phyloP scores from a whole-genome alignment of 2,113 vertebrate species.

The Chionodraco myersi region DNA sequence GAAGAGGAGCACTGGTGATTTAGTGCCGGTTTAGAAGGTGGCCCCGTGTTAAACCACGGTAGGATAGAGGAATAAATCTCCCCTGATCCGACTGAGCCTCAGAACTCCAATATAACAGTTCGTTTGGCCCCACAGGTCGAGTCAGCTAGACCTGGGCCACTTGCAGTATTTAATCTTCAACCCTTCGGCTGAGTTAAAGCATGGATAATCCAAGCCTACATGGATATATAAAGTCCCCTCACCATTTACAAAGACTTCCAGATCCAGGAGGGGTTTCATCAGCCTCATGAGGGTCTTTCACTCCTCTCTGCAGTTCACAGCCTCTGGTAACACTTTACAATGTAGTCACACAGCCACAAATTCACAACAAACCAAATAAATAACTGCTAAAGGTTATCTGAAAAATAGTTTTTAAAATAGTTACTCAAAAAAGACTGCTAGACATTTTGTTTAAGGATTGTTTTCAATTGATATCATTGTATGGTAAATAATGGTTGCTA shows the following conservation, averaged over 20 bases:
- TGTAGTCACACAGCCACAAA: not conserved
- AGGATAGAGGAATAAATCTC: slow-evolving; percentile 79
- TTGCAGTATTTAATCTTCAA: slow-evolving; percentile 69
- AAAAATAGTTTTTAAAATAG: not conserved
- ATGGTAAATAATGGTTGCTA: not conserved
- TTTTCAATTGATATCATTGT: not conserved
- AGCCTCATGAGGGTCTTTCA: not conserved
- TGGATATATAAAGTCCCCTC: slow-evolving; percentile 18
- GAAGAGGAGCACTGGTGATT: slow-evolving; percentile 69
- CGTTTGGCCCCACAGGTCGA: slow-evolving; percentile 68
- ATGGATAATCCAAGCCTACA: slow-evolving; percentile 45
- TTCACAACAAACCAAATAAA: not conserved
- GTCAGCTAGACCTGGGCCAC: slow-evolving; percentile 51
- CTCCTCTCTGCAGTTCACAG: not conserved
- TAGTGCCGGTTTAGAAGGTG: slow-evolving; percentile 76
- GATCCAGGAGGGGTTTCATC: slow-evolving; percentile 8
- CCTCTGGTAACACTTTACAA: not conserved
- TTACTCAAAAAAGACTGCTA: not conserved
- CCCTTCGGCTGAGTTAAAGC: slow-evolving; percentile 52
- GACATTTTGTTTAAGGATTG: not conserved
- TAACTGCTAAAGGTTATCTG: not conserved
- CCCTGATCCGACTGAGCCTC: slow-evolving; percentile 58
- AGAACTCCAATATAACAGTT: slow-evolving; percentile 68
- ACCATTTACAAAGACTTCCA: slow-evolving; percentile 14
- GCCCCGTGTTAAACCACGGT: slow-evolving; percentile 72